phyloP scores from a whole-genome alignment of 2,797 vertebrate genomes.

The Chelidonichthys spinosus region DNA sequence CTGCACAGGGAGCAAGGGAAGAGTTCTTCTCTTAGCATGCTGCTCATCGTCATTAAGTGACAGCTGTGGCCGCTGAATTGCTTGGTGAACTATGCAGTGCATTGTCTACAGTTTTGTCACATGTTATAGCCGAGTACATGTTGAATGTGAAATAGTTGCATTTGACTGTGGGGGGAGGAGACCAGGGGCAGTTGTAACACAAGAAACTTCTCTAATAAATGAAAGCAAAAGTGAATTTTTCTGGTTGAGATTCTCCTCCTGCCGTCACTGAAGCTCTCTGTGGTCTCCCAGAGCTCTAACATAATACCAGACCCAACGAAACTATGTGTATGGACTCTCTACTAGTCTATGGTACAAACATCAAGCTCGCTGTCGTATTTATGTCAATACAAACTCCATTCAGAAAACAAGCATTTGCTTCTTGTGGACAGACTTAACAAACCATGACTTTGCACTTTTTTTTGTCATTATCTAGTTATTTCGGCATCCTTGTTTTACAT shows the following conservation, averaged over 20 bases:
- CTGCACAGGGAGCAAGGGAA: slow-evolving; percentile 62
- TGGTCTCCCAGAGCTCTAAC: too few species aligned
- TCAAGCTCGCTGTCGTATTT: too few species aligned
- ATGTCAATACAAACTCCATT: too few species aligned
- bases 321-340: too few species aligned
- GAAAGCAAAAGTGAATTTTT: neutral
- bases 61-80: neutral
- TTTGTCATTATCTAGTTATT: too few species aligned
- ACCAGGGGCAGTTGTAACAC: neutral
- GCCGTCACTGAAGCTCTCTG: too few species aligned
- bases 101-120: rapidly evolving
- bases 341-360: too few species aligned
- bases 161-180: neutral
- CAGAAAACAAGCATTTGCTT: too few species aligned
- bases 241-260: neutral
- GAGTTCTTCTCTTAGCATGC: neutral
- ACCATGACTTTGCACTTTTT: too few species aligned
- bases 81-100: neutral
- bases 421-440: too few species aligned
- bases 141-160: neutral
- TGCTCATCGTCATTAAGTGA: slow-evolving; percentile 2
- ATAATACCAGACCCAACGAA: too few species aligned
- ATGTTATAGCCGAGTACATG: neutral
- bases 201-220: neutral
- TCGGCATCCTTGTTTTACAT: too few species aligned